Evolutionary conservation across 2,797 vertebrate genomes (phyloP), one percentile per base, ranked within the genome.

Genomic region (Vireo griseus): DNA sequence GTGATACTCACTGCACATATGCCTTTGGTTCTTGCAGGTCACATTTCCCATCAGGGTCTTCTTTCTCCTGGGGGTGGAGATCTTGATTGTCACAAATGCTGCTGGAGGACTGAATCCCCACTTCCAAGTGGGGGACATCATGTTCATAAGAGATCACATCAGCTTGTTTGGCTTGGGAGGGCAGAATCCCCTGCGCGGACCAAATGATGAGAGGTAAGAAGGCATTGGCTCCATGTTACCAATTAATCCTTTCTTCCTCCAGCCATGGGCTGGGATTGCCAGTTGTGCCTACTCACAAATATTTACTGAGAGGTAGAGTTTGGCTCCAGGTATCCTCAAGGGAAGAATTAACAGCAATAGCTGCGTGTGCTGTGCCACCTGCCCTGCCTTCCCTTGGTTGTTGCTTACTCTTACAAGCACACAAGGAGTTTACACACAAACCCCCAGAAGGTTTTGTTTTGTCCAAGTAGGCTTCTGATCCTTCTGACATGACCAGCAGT

Each of bases 81-180:
- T 97, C 45, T 81, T 99, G 88, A 98, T 99, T 71, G 98, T 99
- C 85, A 99, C 98, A 37, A 99, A 99, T 45, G 98, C 98, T 57
- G 98, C 98, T 4, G 98, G 98, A 25, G 98, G 98, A 3, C 92
- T 99, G 71, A 98, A 98, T 54, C 73, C 68, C 26, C 86, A 71
- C 42, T 99, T 97, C 92, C 95, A 95, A 1, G 98, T 98, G 37
- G 98, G 98, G 8, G 98, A 99, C 96, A 98, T 99, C 95, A 98
- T 99, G 98, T 74, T 99, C 80, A 98, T 99, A 66, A 98, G 97
- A 85, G 98, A 99, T 78, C 98, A 99, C 94, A 98, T 99, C 96
- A 98, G 98, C 96, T 88, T 98, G 84, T 98, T 98, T 2, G 98
- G 98, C 51, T 97, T 98, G 75, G 98, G 98, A 48, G 96, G 93